Base-by-base conservation (phyloP, 2,797 vertebrate genomes). In the Scyliorhinus canicula region DNA sequence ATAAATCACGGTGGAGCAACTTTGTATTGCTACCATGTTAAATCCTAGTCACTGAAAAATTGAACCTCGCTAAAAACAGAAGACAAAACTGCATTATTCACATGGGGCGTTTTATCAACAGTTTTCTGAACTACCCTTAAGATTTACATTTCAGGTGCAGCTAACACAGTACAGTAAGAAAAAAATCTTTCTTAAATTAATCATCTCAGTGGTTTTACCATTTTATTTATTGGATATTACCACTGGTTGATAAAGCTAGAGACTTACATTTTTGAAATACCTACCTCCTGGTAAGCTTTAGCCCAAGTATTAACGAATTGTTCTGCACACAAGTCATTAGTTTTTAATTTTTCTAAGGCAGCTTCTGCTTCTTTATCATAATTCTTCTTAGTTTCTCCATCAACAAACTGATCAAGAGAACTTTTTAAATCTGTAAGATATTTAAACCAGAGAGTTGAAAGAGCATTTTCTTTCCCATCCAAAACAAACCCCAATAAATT, bases 231-330 rank as follows among this genome's bases (percentile, higher is more conserved):
- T 35, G 47, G 40, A 21, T 26, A 82, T 82, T 79, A 79, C 19
- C 40, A 44, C 6, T 47, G 63, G 21, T 65, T 19, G 69, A 47
- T 44, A 35, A 74, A 74, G 8, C 67, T 74, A 4, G 12, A 40
- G 57, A 55, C 50, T 16, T 40, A 71, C 0, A 95, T 95, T 95
- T 95, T 90, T 95, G 96, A 96, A 47, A 8, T 91, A n/a, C 96
- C 97, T 96, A 99, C 99, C 98, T 99, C 98, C 2, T 97, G 97
- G 95, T 99, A 99, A 35, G 98, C 97, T 97, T 97, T 98, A 96
- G 98, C 97, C 99, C 99, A 99, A 0, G 97, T 95, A 77, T 97
- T 97, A 95, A 98, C 97, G 95, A 99, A 97, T 74, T 98, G 97
- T 95, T 98, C 98, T 6, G 98, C 95, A 50, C 98, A 98, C 1